These are phyloP conservation scores for Syngnathoides biaculeatus DNA, from an alignment of 2,113 vertebrate species.

Conservation along the genomic window DNA sequence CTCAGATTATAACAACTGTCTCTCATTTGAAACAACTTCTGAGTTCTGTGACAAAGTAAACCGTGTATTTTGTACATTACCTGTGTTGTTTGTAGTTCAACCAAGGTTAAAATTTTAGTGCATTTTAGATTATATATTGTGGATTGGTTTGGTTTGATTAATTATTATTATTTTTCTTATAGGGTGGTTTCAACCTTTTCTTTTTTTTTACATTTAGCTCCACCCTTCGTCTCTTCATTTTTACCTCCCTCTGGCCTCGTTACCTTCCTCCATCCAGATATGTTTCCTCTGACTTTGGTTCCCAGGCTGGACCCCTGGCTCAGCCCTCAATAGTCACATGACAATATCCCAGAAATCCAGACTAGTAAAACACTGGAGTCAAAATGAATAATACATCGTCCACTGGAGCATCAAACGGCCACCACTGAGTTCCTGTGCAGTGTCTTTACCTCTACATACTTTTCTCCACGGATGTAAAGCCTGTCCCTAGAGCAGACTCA, in stretches of 20 bases:
- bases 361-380: slow-evolving; percentile 21
- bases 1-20: no score
- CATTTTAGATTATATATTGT: no score
- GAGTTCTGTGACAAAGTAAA: no score
- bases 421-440: neutral
- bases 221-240: neutral
- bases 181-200: no score
- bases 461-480: slow-evolving; percentile 1
- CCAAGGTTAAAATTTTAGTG: no score
- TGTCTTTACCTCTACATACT: neutral
- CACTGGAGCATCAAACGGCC: slow-evolving; percentile 24
- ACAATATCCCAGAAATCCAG: slow-evolving; percentile 27
- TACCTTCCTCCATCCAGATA: slow-evolving; percentile 17
- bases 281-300: slow-evolving; percentile 24
- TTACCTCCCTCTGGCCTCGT: neutral
- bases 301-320: slow-evolving; percentile 35
- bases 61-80: no score
- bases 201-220: neutral
- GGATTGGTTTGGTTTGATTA: no score
- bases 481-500: slow-evolving; percentile 3
- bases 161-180: neutral
- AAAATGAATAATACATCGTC: slow-evolving; percentile 4
- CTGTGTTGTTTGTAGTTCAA: no score
- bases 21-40: no score
- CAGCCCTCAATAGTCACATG: slow-evolving; percentile 56